These are phyloP conservation scores for Oncorhynchus nerka DNA, from an alignment of 2,113 vertebrate genomes.

Conservation along the genomic window DNA sequence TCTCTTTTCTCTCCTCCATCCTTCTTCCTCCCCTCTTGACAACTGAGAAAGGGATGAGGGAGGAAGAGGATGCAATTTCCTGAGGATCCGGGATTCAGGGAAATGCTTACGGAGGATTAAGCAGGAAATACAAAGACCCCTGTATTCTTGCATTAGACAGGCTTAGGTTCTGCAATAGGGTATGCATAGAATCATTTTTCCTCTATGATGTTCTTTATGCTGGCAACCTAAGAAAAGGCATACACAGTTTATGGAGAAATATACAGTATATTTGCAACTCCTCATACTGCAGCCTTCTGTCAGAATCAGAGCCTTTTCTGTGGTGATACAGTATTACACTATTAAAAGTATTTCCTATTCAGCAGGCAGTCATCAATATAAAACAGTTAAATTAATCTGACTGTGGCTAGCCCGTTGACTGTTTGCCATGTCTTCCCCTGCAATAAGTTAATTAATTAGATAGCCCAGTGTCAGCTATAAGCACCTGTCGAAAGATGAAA, in stretches of 20 bases:
- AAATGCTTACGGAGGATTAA: conserved; percentile 24
- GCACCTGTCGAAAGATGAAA: conserved; percentile 49
- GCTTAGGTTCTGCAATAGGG: conserved; percentile 55
- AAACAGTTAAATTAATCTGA: conserved; percentile 53
- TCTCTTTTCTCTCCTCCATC: conserved; percentile 42
- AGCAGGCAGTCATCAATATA: conserved; percentile 44
- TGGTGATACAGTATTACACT: conserved; percentile 50
- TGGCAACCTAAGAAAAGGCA: background rate
- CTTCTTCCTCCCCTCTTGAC: conserved; percentile 20
- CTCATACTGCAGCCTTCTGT: background rate
- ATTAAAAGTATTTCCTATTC: conserved; percentile 47
- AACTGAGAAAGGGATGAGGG: background rate
- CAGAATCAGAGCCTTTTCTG: conserved; percentile 21
- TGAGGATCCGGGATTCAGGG: conserved; percentile 7
- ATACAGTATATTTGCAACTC: conserved; percentile 37
- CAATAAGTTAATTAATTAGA: conserved; percentile 62
- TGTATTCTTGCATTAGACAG: conserved; percentile 26
- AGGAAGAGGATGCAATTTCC: conserved; percentile 48
- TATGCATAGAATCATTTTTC: conserved; percentile 23
- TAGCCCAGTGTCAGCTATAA: conserved; percentile 44
- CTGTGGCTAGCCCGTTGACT: conserved; percentile 47
- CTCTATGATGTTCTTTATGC: conserved; percentile 43
- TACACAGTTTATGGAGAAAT: background rate
- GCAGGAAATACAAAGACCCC: conserved; percentile 26
- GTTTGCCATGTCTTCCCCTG: conserved; percentile 49